Base-by-base conservation (phyloP, 2,113 vertebrate species). In the Scomber colias region DNA sequence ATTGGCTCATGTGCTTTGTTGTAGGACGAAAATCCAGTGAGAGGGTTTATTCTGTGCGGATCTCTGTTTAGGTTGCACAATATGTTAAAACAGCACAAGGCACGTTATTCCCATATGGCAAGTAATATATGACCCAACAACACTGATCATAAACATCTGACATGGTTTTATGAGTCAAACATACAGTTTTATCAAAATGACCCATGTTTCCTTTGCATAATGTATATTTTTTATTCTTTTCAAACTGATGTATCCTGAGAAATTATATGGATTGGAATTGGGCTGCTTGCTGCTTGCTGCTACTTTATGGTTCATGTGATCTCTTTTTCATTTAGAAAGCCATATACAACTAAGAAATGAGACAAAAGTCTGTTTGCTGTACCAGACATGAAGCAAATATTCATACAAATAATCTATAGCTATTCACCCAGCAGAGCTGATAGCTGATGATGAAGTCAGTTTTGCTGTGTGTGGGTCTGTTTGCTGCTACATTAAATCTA, bases 401-500 rank as follows among this genome's bases (percentile, higher is more conserved):
- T 82, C 60, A 67, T 66, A 79, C 81, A 85, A 81, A 84, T 84
- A 70, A 85, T 77, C 81, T 89, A 75, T 57, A 50, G 75, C 50
- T 84, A 83, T 92, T 86, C 86, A 77, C 78, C 51, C 67, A 81
- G 69, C 75, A 62, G 65, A 77, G 77, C 77, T 67, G 49, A 75
- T 31, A 65, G 64, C 75, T 70, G 86, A 84, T 79, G 61, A 84
- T 71, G 72, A 55, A 61, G 87, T 85, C 67, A 87, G 77, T 92
- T 81, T 86, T 72, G 55, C 83, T 78, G 15, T 31, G 35, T 60
- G 62, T 40, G 31, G 48, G 60, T 61, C 59, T 92, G 73, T 90
- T 87, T 89, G 78, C 81, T 82, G 85, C 80, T 67, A 61, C 81
- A 83, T 88, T 57, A 66, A 86, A 77, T 76, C 70, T 87, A 62